These are phyloP conservation scores for Apogon talboti DNA, from an alignment of 2,797 vertebrate genomes.

Conservation along the genomic window DNA sequence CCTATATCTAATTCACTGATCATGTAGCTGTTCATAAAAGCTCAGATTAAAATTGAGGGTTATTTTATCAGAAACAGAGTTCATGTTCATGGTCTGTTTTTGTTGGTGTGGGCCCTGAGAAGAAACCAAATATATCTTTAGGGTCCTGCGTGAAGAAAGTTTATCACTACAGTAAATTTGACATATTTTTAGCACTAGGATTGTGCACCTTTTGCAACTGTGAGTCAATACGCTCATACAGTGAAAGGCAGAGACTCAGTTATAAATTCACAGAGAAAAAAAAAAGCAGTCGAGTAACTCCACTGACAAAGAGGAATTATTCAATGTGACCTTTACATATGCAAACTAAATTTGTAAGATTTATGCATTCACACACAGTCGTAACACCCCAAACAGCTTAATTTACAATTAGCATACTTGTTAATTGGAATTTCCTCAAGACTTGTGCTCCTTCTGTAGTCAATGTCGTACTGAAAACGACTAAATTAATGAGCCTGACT, in stretches of 20 bases:
- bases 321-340: slow-evolving; percentile 9
- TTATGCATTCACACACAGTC: slow-evolving; percentile 7
- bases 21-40: too few species aligned
- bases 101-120: too few species aligned
- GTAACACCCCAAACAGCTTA: slow-evolving; percentile 1
- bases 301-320: not conserved
- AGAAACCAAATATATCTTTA: too few species aligned
- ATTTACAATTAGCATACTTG: slow-evolving; percentile 19
- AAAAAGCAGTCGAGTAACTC: not conserved
- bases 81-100: too few species aligned
- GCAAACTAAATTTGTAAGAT: slow-evolving; percentile 1
- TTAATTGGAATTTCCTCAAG: slow-evolving; percentile 24
- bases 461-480: not conserved
- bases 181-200: too few species aligned
- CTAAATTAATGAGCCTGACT: slow-evolving; percentile 16
- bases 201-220: not conserved
- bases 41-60: too few species aligned
- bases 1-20: too few species aligned
- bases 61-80: too few species aligned
- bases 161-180: too few species aligned
- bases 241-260: not conserved
- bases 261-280: not conserved
- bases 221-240: not conserved
- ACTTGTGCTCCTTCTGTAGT: not conserved
- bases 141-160: too few species aligned